phyloP scores from a whole-genome alignment of 2,113 vertebrate species.

The Myiagra hebetior region DNA sequence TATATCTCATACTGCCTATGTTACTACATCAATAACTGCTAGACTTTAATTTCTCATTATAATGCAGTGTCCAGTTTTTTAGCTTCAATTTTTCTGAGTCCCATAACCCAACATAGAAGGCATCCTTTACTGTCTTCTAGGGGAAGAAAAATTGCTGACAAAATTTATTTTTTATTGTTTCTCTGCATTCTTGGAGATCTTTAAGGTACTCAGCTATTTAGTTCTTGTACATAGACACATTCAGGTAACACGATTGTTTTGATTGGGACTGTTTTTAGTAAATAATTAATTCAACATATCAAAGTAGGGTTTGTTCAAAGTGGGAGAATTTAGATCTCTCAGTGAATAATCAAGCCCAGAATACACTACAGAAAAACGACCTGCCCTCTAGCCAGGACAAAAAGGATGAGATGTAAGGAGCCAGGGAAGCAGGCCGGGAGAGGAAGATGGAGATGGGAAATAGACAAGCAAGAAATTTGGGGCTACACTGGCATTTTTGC shows the following conservation, averaged over 20 bases:
- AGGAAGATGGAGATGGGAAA: background rate
- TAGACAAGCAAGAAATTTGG: background rate
- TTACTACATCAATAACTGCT: background rate
- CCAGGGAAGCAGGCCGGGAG: background rate
- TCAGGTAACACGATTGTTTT: background rate
- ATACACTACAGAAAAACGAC: background rate
- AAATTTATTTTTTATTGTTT: background rate
- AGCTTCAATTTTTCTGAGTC: background rate
- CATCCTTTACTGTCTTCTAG: background rate
- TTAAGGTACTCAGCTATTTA: background rate
- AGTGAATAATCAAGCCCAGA: background rate
- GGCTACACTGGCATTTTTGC: background rate
- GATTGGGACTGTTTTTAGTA: background rate
- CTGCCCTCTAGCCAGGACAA: background rate
- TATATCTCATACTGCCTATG: background rate
- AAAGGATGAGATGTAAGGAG: background rate
- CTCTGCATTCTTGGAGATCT: background rate
- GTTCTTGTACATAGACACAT: background rate
- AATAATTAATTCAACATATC: background rate
- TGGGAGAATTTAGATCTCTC: background rate
- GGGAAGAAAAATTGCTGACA: background rate
- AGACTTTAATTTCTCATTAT: background rate
- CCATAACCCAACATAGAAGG: background rate
- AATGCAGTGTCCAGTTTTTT: background rate
- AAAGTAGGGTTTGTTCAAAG: background rate